Evolutionary conservation across 2,797 vertebrate species (phyloP).

Genomic region (Spinus pinus): DNA sequence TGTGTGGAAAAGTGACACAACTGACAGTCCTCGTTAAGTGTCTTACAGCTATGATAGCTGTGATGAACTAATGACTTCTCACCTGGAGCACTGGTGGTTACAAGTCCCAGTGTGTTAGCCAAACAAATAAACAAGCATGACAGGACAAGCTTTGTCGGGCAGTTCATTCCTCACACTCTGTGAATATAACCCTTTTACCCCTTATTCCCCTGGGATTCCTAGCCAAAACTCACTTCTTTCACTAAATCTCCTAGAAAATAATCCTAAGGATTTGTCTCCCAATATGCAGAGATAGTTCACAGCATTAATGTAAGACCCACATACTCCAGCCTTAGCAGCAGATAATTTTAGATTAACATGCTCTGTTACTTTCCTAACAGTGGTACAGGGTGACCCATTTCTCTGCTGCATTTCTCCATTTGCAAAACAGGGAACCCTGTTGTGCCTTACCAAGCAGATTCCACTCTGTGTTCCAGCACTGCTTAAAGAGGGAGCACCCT

Average conservation of each 20-base stretch:
- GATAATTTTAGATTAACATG: background rate
- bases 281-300: background rate
- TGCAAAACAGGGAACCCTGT: background rate
- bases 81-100: background rate
- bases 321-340: background rate
- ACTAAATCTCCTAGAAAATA: background rate
- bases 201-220: background rate
- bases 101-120: background rate
- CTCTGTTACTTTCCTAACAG: background rate
- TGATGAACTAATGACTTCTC: slow-evolving; percentile 10
- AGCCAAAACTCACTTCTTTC: background rate
- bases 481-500: background rate
- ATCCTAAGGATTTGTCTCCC: background rate
- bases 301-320: accelerated
- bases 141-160: background rate
- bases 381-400: background rate
- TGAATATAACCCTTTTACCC: background rate
- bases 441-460: background rate
- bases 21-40: background rate
- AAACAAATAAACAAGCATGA: background rate
- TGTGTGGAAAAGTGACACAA: background rate
- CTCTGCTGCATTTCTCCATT: background rate
- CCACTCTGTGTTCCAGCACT: background rate
- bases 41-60: background rate
- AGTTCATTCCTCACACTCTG: background rate